Evolutionary conservation across 2,113 vertebrate species (phyloP), one percentile per base, ranked within the genome.

Genomic region (Mola mola): DNA sequence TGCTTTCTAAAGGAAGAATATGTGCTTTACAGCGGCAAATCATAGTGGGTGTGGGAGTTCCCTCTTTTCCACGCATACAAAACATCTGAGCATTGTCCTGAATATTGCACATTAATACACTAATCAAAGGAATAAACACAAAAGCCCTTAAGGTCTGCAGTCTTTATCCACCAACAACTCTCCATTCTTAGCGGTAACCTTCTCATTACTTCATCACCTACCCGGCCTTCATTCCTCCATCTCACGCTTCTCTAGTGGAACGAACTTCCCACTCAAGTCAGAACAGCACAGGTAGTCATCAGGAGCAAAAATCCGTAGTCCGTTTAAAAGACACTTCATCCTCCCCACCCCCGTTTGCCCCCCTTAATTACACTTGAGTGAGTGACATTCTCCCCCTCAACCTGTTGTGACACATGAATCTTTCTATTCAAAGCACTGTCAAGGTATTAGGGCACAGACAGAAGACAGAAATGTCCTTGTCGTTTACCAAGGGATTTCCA

Each of bases 251-350:
- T 78, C 55, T 9, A 56, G 56, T 66, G 57, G 40, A 74, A 64
- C 51, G 28, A 71, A 70, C 72, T 67, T 78, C 66, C 74, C 62
- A 77, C 81, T 82, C 73, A 67, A 65, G 49, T 69, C 71, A 66
- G 56, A 65, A 74, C 55, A 70, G 52, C 33, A 47, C 12, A 72
- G 60, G 65, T 68, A 66, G 62, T 82, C 70, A 66, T 65, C 53
- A 65, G 17, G 28, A 70, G 33, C 10, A 62, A 59, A 13, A 79
- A 77, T 66, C 52, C n/a, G n/a, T 29, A 57, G 8, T 70, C 66
- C 15, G 42, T 78, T 67, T 21, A 82, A 71, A 71, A 76, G 28
- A 58, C 19, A 43, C 44, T 64, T 63, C 52, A 66, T 49, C 29
- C 10, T 15, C 21, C 19, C 8, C 16, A 12, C 34, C 20, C 11